Conservation (phyloP, 2,797 vertebrate genomes). For the Platyrinchus mystaceus region DNA sequence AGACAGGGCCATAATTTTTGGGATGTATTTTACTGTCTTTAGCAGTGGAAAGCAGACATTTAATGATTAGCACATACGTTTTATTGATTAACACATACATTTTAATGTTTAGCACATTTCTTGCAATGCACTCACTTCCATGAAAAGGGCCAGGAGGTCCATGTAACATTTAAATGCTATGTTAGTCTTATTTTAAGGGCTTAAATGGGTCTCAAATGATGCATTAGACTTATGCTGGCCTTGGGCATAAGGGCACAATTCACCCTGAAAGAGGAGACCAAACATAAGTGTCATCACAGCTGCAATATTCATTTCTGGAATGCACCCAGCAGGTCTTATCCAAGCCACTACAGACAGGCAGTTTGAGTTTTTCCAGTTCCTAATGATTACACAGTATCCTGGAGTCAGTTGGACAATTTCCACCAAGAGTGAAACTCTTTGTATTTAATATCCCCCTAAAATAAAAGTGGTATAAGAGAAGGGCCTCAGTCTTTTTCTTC, state of each 20-base stretch:
- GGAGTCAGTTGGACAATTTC: constrained; percentile 62
- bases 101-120: not conserved
- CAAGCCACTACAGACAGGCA: constrained; percentile 61
- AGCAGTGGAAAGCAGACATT: not conserved
- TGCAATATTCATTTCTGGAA: constrained; percentile 68
- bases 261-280: constrained; percentile 35
- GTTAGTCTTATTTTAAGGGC: not conserved
- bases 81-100: not conserved
- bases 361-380: constrained; percentile 70
- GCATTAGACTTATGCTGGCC: constrained; percentile 2
- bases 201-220: not conserved
- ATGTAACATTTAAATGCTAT: not conserved
- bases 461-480: constrained; percentile 61
- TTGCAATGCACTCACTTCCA: not conserved
- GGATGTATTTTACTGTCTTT: not conserved
- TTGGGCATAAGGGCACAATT: not conserved
- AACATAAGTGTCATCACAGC: constrained; percentile 55
- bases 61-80: not conserved
- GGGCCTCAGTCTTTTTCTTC: constrained; percentile 54
- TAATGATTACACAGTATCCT: constrained; percentile 69
- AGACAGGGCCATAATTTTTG: not conserved
- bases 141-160: not conserved
- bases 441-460: constrained; percentile 61
- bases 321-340: constrained; percentile 55
- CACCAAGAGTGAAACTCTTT: constrained; percentile 43